Conservation (phyloP, 64 coral and sea anemone species). For the Hydrozoanthus tunicans region DNA sequence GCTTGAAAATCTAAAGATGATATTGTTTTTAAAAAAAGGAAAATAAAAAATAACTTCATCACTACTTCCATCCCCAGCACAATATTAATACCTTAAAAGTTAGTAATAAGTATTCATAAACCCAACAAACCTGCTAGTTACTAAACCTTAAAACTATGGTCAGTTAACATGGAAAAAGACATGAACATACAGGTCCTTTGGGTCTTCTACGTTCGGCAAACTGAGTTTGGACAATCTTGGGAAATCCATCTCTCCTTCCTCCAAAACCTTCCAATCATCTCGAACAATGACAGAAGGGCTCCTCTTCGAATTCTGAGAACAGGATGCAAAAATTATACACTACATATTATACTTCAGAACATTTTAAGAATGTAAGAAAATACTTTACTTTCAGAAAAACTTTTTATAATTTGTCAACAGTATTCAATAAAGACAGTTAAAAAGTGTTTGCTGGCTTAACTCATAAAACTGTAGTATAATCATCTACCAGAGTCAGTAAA, state of each 20-base stretch:
- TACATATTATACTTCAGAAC: not conserved
- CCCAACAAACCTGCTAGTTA: not conserved
- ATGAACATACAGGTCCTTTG: constrained; percentile 85
- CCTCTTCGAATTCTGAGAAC: constrained; percentile 76
- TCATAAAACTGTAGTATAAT: too few species aligned
- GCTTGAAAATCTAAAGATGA: too few species aligned
- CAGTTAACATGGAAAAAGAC: not conserved
- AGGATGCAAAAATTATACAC: not conserved
- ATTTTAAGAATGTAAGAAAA: not conserved
- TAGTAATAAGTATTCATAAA: not conserved
- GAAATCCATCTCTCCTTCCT: constrained; percentile 97
- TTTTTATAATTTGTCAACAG: too few species aligned
- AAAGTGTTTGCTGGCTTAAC: too few species aligned
- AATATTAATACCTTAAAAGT: not conserved
- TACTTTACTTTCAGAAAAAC: too few species aligned
- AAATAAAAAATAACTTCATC: too few species aligned
- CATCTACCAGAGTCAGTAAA: too few species aligned
- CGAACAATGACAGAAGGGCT: constrained; percentile 83
- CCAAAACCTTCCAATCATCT: constrained; percentile 96
- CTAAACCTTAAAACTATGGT: not conserved
- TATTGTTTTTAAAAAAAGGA: too few species aligned
- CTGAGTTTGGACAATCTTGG: constrained; percentile 89
- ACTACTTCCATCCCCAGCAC: not conserved
- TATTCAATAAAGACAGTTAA: too few species aligned
- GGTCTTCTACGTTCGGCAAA: constrained; percentile 84